Conservation (phyloP, 2,888 invertebrate species). For the Cynaeus angustus region DNA sequence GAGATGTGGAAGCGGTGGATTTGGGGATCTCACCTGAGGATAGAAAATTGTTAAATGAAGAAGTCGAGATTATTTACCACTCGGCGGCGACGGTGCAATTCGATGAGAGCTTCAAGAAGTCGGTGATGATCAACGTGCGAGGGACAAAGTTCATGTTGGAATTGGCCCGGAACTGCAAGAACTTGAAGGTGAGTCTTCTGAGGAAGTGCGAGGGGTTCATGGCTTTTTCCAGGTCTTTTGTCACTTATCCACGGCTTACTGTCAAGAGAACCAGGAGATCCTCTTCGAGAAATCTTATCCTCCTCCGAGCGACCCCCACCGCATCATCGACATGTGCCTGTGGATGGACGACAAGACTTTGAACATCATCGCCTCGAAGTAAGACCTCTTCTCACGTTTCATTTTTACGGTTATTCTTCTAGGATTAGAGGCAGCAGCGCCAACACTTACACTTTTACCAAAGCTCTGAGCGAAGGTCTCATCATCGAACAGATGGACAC, state of each 20-base stretch:
- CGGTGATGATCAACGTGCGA: constrained; percentile 91
- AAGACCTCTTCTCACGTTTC: constrained; percentile 44
- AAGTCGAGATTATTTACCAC: constrained; percentile 89
- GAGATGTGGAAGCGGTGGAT: constrained; percentile 69
- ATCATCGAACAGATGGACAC: constrained; percentile 84
- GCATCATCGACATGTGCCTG: constrained; percentile 82
- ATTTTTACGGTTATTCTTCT: background rate
- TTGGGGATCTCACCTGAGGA: constrained; percentile 79
- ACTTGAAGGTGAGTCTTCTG: constrained; percentile 77
- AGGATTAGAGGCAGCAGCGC: constrained; percentile 81
- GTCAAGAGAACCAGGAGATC: constrained; percentile 86
- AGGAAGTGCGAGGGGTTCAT: constrained; percentile 60
- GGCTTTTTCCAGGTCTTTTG: constrained; percentile 75
- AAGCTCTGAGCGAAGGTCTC: constrained; percentile 90
- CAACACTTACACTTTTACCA: constrained; percentile 95
- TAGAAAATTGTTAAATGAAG: constrained; percentile 76
- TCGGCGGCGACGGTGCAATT: constrained; percentile 83
- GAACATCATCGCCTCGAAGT: constrained; percentile 77
- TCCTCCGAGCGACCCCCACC: constrained; percentile 82
- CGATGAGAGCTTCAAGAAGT: constrained; percentile 90
- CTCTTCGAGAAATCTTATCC: constrained; percentile 89
- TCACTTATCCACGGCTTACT: constrained; percentile 92
- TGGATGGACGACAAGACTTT: constrained; percentile 83
- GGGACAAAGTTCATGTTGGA: constrained; percentile 91
- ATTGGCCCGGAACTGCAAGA: constrained; percentile 83